Evolutionary conservation across 2,113 vertebrate species (phyloP), one percentile per base, ranked within the genome.

Genomic region (Cheilinus undulatus): DNA sequence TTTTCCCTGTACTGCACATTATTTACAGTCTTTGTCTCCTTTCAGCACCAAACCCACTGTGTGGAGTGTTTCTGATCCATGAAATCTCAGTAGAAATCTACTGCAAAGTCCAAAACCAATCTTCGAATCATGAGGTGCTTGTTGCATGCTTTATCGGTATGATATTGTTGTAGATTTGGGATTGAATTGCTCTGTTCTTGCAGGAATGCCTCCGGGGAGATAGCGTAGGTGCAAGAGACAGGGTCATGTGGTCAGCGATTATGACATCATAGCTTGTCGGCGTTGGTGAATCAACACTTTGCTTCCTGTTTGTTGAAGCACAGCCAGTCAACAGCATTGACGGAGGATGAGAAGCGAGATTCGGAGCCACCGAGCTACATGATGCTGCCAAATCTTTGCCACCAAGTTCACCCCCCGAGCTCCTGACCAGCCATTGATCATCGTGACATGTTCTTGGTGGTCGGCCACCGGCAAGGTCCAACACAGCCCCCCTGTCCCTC

Each of bases 361-460:
- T 63, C 27, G 1, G 59, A 49, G n/a, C 72, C 76, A 82, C 56
- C 72, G 66, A 73, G 71, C 57, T 59, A 71, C 56, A 69, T 20
- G 70, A 48, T 13, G 43, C 43, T 88, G 89, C 86, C 88, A 91
- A 90, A 73, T 75, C 81, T 86, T 78, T 78, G 83, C 75, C 85
- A 85, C 82, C 52, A 12, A 72, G 85, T 88, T 89, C 85, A 86
- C 72, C 80, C 78, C 72, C 40, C 7, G 60, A 79, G 86, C 74
- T 87, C 64, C 82, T 79, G 71, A 86, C 73, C 75, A 83, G 64
- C 88, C 86, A 93, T 93, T 92, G 85, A 93, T 92, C 91, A 92
- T 89, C 65, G 32, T 91, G 92, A 92, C 92, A 89, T 92, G 90
- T 92, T 92, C 87, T 92, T 93, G 92, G 92, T 88, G 74, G 63